phyloP scores from a whole-genome alignment of 2,113 vertebrate species.

The Bettongia penicillata region DNA sequence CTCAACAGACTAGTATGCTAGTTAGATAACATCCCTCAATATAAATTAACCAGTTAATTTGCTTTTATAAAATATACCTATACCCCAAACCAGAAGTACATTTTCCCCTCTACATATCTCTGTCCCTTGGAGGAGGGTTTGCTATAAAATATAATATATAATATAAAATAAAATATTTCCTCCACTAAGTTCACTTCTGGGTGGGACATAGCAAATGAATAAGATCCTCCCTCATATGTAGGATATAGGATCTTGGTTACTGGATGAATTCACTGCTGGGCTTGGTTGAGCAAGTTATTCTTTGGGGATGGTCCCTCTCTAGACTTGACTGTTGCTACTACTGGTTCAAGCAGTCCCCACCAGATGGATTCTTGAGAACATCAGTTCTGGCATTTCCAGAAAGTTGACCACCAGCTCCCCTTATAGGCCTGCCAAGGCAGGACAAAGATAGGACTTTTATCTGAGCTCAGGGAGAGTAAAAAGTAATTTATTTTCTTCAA shows the following conservation, averaged over 20 bases:
- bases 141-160: background rate
- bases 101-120: background rate
- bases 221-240: background rate
- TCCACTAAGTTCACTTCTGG: background rate
- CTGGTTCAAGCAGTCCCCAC: background rate
- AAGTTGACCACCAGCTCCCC: background rate
- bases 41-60: background rate
- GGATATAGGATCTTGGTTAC: background rate
- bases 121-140: background rate
- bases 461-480: background rate
- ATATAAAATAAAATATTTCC: background rate
- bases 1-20: background rate
- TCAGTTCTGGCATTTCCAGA: background rate
- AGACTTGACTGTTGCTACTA: background rate
- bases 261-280: background rate
- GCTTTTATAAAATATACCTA: background rate
- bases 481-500: background rate
- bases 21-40: background rate
- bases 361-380: background rate
- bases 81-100: background rate
- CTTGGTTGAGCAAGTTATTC: background rate
- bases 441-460: background rate
- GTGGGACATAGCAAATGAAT: background rate
- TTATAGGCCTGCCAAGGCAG: background rate
- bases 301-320: background rate